Evolutionary conservation across 1,140 invertebrate genomes (phyloP).

Genomic region (Lysiphlebus fabarum): DNA sequence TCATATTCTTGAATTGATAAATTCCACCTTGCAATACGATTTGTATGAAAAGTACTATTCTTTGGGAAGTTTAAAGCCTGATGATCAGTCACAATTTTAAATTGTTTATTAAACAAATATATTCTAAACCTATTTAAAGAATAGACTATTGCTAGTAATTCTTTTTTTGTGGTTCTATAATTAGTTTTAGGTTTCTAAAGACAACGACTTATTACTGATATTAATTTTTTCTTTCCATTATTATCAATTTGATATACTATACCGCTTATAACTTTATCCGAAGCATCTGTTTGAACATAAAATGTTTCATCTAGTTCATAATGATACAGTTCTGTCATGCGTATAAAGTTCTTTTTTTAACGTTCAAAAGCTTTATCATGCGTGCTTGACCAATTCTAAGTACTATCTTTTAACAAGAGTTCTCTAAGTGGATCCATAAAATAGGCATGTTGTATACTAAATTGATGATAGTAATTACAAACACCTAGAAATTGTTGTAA

Average conservation of each 20-base stretch:
- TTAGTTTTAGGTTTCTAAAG: not conserved
- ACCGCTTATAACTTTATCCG: not conserved
- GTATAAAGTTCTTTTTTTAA: not conserved
- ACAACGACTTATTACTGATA: not conserved
- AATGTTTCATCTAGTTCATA: not conserved
- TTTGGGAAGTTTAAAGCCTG: conserved; percentile 9
- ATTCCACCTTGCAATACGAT: conserved; percentile 4
- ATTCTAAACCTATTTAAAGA: not conserved
- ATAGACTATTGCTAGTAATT: conserved; percentile 17
- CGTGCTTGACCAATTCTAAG: too few relatives aligned
- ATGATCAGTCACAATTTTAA: conserved; percentile 18
- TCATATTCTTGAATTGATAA: conserved; percentile 18
- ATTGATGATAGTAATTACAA: conserved; percentile 4
- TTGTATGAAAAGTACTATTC: not conserved
- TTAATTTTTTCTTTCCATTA: not conserved
- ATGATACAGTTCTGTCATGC: not conserved
- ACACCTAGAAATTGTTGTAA: not conserved
- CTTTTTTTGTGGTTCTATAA: conserved; percentile 21
- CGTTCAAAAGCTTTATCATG: not conserved
- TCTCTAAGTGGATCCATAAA: conserved; percentile 6
- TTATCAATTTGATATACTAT: not conserved
- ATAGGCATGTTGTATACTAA: not conserved
- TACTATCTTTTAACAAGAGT: not conserved
- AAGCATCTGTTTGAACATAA: conserved; percentile 4
- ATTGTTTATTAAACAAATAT: not conserved